Conservation (phyloP, 2,113 vertebrate species). For the Perca flavescens region DNA sequence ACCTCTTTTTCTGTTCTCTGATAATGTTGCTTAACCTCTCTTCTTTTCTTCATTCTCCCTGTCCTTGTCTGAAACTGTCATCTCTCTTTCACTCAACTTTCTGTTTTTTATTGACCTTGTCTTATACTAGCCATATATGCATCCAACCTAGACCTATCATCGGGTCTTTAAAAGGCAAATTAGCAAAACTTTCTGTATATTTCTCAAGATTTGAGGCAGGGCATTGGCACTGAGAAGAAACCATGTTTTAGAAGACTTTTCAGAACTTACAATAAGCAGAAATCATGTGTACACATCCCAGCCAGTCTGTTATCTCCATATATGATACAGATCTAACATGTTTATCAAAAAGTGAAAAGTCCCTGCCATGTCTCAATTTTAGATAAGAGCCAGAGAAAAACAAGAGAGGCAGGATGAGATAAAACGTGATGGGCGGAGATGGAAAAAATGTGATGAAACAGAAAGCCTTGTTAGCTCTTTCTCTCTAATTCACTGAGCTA, state of each 20-base stretch:
- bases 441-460: background rate
- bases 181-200: background rate
- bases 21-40: conserved; percentile 38
- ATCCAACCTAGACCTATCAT: background rate
- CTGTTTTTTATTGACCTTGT: conserved; percentile 9
- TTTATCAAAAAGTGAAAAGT: background rate
- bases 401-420: background rate
- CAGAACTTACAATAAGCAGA: background rate
- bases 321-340: background rate
- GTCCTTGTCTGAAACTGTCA: conserved; percentile 33
- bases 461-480: conserved; percentile 3
- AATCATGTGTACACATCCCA: background rate
- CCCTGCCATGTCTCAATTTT: background rate
- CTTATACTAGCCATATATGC: background rate
- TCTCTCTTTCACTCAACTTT: conserved; percentile 19
- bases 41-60: conserved; percentile 1
- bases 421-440: background rate
- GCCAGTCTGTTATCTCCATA: conserved; percentile 1
- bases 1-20: conserved; percentile 39
- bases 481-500: conserved; percentile 21
- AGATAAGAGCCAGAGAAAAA: conserved; percentile 1
- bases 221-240: background rate
- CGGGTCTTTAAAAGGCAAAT: background rate
- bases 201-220: background rate
- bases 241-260: background rate